Evolutionary conservation across 2,113 vertebrate genomes (phyloP), one percentile per base, ranked within the genome.

Genomic region (Salminus brasiliensis): DNA sequence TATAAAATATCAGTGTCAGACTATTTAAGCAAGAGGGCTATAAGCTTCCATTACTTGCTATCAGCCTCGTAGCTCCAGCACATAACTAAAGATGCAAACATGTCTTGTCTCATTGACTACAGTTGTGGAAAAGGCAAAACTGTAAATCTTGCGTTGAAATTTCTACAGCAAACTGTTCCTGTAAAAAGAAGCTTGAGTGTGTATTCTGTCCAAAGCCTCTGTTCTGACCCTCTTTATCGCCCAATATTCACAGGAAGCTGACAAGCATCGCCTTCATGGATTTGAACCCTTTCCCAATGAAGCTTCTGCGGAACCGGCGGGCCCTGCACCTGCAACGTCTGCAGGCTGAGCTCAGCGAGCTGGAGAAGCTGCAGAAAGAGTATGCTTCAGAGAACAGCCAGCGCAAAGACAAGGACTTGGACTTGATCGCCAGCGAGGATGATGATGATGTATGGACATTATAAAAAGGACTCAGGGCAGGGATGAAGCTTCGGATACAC

Each of bases 221-320:
- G n/a, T n/a, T n/a, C n/a, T n/a, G n/a, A n/a, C 0, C 3, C 53
- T 30, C 30, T 52, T 21, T 39, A 27, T 27, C 57, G 21, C 32
- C 25, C 12, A 18, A 39, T 57, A 36, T 23, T 80, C 68, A 0
- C 85, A 99, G 98, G 91, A 97, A 92, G 85, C 87, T 99, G 87
- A 94, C 85, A 81, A 90, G 39, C 88, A 95, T 98, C 0, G 97
- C 97, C 80, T 99, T 98, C 88, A 89, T 75, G 0, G 94, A 96
- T 80, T 93, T 99, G 93, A 99, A 99, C 87, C 98, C 98, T 0
- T 98, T 99, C 36, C 95, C 93, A 2, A 92, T 93, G 88, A 95
- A 93, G 57, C 88, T 95, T 65, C 91, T 98, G 81, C 91, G 49
- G 83, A 96, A 93, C 81, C 93, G 95, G 0, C 94, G 96, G 4